Conservation (phyloP, 2,797 vertebrate genomes). For the Tachyglossus aculeatus region DNA sequence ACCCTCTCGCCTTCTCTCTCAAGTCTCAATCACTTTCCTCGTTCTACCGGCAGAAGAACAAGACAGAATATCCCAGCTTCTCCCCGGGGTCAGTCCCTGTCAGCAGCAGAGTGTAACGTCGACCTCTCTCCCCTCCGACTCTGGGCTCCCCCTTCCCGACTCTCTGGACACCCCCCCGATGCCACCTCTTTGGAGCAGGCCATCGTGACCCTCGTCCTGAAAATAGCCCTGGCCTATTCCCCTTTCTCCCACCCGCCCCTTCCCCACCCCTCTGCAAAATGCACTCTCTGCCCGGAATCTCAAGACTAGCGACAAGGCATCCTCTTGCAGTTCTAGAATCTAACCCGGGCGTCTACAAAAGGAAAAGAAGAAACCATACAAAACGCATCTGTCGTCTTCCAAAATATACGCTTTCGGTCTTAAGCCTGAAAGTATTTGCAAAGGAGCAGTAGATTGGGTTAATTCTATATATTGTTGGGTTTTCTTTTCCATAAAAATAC, state of each 20-base stretch:
- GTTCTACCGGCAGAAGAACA: too few relatives aligned
- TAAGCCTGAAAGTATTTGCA: slow-evolving; percentile 65
- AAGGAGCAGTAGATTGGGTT: slow-evolving; percentile 62
- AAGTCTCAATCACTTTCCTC: too few relatives aligned
- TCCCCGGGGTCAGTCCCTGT: too few relatives aligned
- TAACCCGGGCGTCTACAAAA: slow-evolving; percentile 69
- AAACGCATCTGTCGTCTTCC: slow-evolving; percentile 73
- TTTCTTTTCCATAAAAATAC: slow-evolving; percentile 78
- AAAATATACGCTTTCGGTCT: slow-evolving; percentile 71
- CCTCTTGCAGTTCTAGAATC: slow-evolving; percentile 64
- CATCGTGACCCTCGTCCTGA: slow-evolving; percentile 22
- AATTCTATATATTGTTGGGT: slow-evolving; percentile 60
- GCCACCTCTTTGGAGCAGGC: slow-evolving; percentile 43
- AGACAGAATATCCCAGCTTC: too few relatives aligned
- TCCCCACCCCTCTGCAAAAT: slow-evolving; percentile 13
- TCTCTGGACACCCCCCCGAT: slow-evolving; percentile 5
- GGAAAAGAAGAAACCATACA: slow-evolving; percentile 73
- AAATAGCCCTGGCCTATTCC: slow-evolving; percentile 41
- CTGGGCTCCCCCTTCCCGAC: background rate
- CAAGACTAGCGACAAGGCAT: slow-evolving; percentile 59
- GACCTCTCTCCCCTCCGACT: too few relatives aligned
- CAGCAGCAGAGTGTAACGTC: background rate
- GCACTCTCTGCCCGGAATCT: slow-evolving; percentile 46
- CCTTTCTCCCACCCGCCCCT: slow-evolving; percentile 35
- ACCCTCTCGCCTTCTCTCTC: background rate